Conservation (phyloP, 2,797 vertebrate genomes). For the Philypnodon macrostomus region DNA sequence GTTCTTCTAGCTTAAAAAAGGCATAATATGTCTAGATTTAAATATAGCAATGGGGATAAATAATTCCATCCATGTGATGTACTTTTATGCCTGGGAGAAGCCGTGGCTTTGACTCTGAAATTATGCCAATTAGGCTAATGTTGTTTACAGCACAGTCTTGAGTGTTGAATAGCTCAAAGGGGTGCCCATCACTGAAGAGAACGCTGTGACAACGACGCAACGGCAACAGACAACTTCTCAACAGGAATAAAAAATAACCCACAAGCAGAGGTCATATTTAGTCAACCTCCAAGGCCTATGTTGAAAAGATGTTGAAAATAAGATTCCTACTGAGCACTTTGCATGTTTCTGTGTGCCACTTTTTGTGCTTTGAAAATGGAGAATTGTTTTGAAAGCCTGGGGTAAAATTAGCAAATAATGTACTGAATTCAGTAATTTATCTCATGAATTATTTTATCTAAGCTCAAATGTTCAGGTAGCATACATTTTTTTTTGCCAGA, state of each 20-base stretch:
- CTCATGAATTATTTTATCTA: not conserved
- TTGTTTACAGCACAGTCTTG: constrained; percentile 38
- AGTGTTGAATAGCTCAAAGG: constrained; percentile 31
- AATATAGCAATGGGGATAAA: constrained; percentile 31
- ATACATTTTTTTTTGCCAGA: not conserved
- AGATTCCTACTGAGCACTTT: not conserved
- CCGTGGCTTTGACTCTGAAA: constrained; percentile 41
- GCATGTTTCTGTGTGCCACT: not conserved
- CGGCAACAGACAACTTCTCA: constrained; percentile 12
- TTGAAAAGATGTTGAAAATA: not conserved
- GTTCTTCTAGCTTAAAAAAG: too few species aligned
- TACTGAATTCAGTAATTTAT: not conserved
- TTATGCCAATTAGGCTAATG: constrained; percentile 50
- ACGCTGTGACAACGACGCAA: constrained; percentile 18
- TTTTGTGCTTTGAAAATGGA: not conserved
- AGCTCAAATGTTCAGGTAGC: constrained; percentile 3
- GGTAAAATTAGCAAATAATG: not conserved
- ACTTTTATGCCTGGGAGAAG: constrained; percentile 48
- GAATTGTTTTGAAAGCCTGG: not conserved
- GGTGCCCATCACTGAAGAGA: constrained; percentile 33
- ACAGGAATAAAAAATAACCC: not conserved
- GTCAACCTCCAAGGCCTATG: not conserved
- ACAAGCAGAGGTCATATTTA: constrained; percentile 23
- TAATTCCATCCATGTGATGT: constrained; percentile 32
- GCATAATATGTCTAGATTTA: too few species aligned